Evolutionary conservation across 2,888 invertebrate species (phyloP), one percentile per base, ranked within the genome.

Genomic region (Cerastis rubricosa): DNA sequence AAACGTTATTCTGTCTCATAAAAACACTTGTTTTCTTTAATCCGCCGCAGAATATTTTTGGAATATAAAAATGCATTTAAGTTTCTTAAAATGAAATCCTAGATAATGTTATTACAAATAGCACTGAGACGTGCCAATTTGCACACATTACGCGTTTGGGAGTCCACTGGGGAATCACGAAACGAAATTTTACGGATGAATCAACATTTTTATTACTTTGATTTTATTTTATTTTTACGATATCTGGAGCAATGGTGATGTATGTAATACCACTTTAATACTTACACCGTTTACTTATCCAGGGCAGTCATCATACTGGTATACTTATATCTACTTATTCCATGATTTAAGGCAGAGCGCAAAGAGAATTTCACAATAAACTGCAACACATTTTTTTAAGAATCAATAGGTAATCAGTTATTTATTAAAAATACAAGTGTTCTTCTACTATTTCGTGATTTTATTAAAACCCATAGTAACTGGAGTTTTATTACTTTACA

Each of bases 91-190:
- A 89, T 87, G 85, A 88, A 87, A 82, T 76, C 61, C 63, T 61
- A 74, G 78, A 87, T 83, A 81, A 83, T 79, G 79, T 78, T 81
- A 78, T 77, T 80, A 80, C 70, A 71, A 80, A 80, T 74, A 75
- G 76, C 76, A 57, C 43, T 57, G 43, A n/a, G 35, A n/a, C 65
- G 78, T 88, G 86, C 88, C 88, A 88, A 86, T 88, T 91, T 90
- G 88, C 89, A 88, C 88, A 85, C 88, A 90, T 91, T 88, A 89
- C 87, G 73, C 66, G 78, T 85, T 83, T 84, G 63, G 80, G 76
- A 72, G 66, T 78, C 73, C 65, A 59, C 74, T 11, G 35, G 63
- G 74, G 71, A 64, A 71, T 72, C 74, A 70, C 69, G 67, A 69
- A 83, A 63, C 78, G 43, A 68, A 68, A 59, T 85, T 67, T 70